phyloP scores from a whole-genome alignment of 2,888 invertebrate species.

The Lepidochitona cinerea region DNA sequence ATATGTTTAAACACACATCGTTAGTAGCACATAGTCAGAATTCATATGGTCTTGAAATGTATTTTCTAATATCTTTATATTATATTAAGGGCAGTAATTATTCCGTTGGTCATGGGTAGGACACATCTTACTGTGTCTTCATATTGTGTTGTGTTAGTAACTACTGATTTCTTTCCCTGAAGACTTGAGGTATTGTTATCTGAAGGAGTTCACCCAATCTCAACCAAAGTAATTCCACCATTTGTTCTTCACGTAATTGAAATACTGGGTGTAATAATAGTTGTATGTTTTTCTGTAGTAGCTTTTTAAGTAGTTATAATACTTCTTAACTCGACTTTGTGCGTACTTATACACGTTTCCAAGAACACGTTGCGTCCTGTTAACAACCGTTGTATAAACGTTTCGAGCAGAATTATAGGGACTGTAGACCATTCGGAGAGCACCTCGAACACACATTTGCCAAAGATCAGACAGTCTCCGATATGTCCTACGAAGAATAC shows the following conservation, averaged over 20 bases:
- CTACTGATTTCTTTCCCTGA: too few species aligned
- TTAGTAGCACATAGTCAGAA: too few species aligned
- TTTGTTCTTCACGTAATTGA: background rate
- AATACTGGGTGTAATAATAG: background rate
- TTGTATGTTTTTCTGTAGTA: background rate
- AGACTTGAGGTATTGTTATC: too few species aligned
- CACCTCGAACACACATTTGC: background rate
- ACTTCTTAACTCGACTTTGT: background rate
- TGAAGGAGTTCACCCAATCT: too few species aligned
- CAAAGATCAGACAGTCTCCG: conserved; percentile 1
- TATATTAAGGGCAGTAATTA: too few species aligned
- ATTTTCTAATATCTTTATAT: too few species aligned
- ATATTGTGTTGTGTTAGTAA: too few species aligned
- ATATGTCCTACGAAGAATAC: background rate
- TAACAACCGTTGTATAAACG: background rate
- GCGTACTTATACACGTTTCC: background rate
- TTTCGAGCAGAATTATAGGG: background rate
- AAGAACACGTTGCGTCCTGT: background rate
- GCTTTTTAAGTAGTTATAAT: background rate
- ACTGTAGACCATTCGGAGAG: background rate
- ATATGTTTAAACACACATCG: too few species aligned
- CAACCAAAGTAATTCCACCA: conserved; percentile 8
- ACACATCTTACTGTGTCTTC: too few species aligned
- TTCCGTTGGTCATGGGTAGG: too few species aligned
- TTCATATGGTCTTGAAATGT: too few species aligned